Evolutionary conservation across 2,888 invertebrate species (phyloP).

Genomic region (Nebria salina): DNA sequence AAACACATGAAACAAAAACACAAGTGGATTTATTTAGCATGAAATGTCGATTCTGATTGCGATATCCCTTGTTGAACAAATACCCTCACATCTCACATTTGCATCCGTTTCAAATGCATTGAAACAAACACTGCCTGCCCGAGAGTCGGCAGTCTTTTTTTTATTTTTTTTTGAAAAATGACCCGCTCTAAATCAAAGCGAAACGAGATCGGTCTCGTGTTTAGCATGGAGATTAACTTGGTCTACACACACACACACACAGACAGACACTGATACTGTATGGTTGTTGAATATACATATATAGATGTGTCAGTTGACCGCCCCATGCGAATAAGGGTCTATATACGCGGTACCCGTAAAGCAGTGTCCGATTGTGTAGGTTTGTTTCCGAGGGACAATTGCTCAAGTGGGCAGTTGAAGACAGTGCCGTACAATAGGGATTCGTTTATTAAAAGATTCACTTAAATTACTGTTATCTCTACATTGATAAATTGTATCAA

Average conservation of each 20-base stretch:
- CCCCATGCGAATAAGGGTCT: background rate
- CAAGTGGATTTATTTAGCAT: constrained; percentile 1
- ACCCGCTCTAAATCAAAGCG: constrained; percentile 38
- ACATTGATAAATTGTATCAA: background rate
- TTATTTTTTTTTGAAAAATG: constrained; percentile 31
- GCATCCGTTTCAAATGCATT: constrained; percentile 23
- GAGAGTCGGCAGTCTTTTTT: background rate
- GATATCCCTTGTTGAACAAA: constrained; percentile 5
- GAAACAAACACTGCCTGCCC: background rate
- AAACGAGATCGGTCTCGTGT: constrained; percentile 19
- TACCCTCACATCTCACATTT: background rate
- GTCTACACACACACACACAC: constrained; percentile 6
- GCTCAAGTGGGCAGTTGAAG: background rate
- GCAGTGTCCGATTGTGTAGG: background rate
- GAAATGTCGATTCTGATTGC: constrained; percentile 1
- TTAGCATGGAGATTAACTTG: constrained; percentile 45
- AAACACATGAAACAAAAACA: background rate
- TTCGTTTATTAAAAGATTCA: background rate
- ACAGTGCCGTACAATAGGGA: constrained; percentile 7
- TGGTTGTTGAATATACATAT: background rate
- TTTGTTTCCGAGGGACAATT: constrained; percentile 8
- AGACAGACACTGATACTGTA: background rate
- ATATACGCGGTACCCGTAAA: background rate
- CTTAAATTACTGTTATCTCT: background rate
- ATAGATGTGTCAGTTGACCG: constrained; percentile 2